Conservation (phyloP, 2,888 invertebrate species). For the Sympetrum striolatum region DNA sequence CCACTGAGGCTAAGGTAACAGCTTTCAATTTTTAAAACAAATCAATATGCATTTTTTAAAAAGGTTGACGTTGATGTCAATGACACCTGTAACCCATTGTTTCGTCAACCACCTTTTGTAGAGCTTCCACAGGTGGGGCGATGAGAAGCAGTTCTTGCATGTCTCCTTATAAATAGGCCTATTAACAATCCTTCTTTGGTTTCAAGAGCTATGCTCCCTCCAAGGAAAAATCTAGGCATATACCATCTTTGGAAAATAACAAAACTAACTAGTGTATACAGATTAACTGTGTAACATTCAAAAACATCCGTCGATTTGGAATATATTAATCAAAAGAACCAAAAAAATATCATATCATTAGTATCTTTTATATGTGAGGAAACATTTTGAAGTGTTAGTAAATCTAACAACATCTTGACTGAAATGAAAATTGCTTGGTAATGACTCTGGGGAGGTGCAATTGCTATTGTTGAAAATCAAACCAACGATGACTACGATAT, state of each 20-base stretch:
- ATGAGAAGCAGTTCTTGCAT: slow-evolving; percentile 29
- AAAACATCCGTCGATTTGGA: slow-evolving; percentile 40
- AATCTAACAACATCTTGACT: slow-evolving; percentile 18
- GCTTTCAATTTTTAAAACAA: slow-evolving; percentile 2
- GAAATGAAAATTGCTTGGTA: slow-evolving; percentile 35
- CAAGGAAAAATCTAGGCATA: slow-evolving; percentile 31
- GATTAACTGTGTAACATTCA: slow-evolving; percentile 22
- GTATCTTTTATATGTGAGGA: slow-evolving; percentile 35
- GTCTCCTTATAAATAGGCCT: slow-evolving; percentile 38
- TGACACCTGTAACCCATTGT: slow-evolving; percentile 40
- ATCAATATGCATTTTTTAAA: neutral
- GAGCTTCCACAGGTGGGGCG: slow-evolving; percentile 41
- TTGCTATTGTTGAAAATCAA: slow-evolving; percentile 16
- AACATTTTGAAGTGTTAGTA: neutral
- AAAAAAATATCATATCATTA: slow-evolving; percentile 40
- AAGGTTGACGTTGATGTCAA: slow-evolving; percentile 36
- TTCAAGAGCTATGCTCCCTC: slow-evolving; percentile 38
- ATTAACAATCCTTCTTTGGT: slow-evolving; percentile 29
- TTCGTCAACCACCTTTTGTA: slow-evolving; percentile 33
- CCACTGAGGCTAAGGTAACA: neutral
- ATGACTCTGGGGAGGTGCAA: slow-evolving; percentile 28
- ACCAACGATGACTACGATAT: slow-evolving; percentile 23
- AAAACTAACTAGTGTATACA: slow-evolving; percentile 29
- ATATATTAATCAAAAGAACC: slow-evolving; percentile 36
- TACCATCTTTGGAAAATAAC: slow-evolving; percentile 40